Conservation (phyloP, 2,113 vertebrate genomes). For the Oncorhynchus keta region DNA sequence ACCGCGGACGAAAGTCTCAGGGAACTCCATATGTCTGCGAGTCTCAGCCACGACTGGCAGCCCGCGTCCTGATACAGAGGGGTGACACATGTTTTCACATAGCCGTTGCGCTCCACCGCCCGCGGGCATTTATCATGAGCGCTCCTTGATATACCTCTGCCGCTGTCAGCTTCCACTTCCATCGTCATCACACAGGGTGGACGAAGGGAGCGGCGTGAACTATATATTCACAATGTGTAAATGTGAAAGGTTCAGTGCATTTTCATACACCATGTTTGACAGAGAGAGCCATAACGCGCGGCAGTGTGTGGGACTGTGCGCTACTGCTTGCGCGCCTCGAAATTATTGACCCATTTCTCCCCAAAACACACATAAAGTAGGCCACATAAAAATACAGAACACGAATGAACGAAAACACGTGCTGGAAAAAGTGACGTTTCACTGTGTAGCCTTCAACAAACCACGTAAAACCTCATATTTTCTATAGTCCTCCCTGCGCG, state of each 20-base stretch:
- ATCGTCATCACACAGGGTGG: constrained; percentile 54
- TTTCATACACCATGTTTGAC: constrained; percentile 5
- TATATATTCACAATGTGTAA: constrained; percentile 2
- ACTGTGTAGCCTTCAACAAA: neutral
- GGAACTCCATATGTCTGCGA: constrained; percentile 62
- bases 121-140: constrained; percentile 60
- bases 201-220: constrained; percentile 19
- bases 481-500: constrained; percentile 24
- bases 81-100: constrained; percentile 60
- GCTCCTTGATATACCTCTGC: constrained; percentile 55
- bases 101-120: constrained; percentile 61
- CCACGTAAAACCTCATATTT: constrained; percentile 23
- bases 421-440: neutral
- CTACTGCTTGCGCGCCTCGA: neutral
- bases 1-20: constrained; percentile 74
- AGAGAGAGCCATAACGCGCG: constrained; percentile 11
- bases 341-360: neutral
- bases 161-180: constrained; percentile 60
- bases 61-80: constrained; percentile 48
- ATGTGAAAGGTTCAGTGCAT: constrained; percentile 22
- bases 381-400: neutral
- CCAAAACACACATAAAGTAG: neutral
- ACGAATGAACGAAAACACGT: neutral
- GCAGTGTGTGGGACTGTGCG: constrained; percentile 4
- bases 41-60: constrained; percentile 52